phyloP scores from a whole-genome alignment of 2,888 invertebrate species.

The Amblyjoppa fuscipennis region DNA sequence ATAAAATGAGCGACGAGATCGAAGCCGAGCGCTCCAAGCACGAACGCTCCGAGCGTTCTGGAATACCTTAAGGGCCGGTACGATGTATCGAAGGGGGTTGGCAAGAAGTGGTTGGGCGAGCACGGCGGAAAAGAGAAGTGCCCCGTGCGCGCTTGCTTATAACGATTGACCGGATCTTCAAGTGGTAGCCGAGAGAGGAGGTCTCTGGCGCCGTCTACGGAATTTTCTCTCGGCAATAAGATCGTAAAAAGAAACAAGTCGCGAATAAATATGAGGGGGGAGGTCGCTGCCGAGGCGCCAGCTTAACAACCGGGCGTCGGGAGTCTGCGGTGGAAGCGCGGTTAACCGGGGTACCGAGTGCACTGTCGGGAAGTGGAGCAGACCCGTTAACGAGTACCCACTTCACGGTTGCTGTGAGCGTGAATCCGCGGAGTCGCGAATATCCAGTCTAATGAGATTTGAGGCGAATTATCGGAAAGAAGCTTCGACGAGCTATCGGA shows the following conservation, averaged over 20 bases:
- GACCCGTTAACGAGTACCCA: conserved; percentile 51
- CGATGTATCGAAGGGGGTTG: neutral
- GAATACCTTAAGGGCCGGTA: neutral
- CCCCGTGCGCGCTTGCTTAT: neutral
- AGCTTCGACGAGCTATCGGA: neutral
- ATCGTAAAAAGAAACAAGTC: neutral
- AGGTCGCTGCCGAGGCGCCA: conserved; percentile 4
- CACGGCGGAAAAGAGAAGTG: conserved; percentile 13
- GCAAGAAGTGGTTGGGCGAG: neutral
- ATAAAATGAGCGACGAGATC: neutral
- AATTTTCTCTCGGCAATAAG: conserved; percentile 10
- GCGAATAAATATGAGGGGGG: neutral
- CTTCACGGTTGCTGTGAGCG: neutral
- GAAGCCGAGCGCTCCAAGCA: neutral
- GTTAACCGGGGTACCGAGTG: conserved; percentile 35
- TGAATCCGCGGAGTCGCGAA: no score
- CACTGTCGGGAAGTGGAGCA: conserved; percentile 57
- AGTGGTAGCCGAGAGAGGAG: conserved; percentile 44
- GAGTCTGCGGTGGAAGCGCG: conserved; percentile 19
- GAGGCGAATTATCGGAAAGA: neutral
- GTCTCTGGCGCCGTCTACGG: conserved; percentile 40
- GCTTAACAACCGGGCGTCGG: neutral
- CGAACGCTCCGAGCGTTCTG: neutral
- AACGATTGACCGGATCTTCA: conserved; percentile 49
- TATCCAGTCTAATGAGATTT: neutral